phyloP scores from a whole-genome alignment of 2,888 invertebrate genomes.

The Tetranychus truncatus region DNA sequence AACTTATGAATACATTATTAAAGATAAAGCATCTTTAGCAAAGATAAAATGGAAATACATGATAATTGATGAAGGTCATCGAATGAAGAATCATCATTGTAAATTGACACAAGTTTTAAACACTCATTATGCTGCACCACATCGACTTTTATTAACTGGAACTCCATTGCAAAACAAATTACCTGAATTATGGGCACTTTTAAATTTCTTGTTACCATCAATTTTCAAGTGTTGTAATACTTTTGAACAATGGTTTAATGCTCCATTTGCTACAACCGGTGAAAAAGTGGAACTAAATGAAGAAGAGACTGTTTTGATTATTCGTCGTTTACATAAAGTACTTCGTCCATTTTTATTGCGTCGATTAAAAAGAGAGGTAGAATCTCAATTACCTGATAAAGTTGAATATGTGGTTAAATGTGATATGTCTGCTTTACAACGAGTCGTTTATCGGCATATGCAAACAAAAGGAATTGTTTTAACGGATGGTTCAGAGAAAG shows the following conservation, averaged over 20 bases:
- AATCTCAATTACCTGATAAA: slow-evolving; percentile 95
- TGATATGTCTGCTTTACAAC: slow-evolving; percentile 92
- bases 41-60: slow-evolving; percentile 96
- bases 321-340: slow-evolving; percentile 96
- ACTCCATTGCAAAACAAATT: slow-evolving; percentile 87
- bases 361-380: slow-evolving; percentile 95
- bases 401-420: slow-evolving; percentile 97
- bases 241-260: slow-evolving; percentile 99
- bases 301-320: slow-evolving; percentile 98
- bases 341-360: slow-evolving; percentile 88
- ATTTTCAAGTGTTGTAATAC: slow-evolving; percentile 97
- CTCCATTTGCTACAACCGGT: slow-evolving; percentile 96
- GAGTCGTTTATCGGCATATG: slow-evolving; percentile 88
- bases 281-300: slow-evolving; percentile 96
- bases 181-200: slow-evolving; percentile 90
- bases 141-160: slow-evolving; percentile 81
- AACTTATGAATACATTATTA: slow-evolving; percentile 97
- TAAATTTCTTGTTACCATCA: slow-evolving; percentile 91
- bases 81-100: slow-evolving; percentile 99
- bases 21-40: slow-evolving; percentile 83
- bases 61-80: slow-evolving; percentile 99
- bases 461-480: slow-evolving; percentile 84
- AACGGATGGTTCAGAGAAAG: slow-evolving; percentile 82
- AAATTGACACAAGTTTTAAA: slow-evolving; percentile 91
- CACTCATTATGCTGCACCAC: slow-evolving; percentile 88